A percentile compares a stretch with the other conserved stretches of the same genome.
These are phyloP conservation scores for Scaptodrosophila latifasciaeformis DNA, from an alignment of 2,888 invertebrate genomes.

Conservation along the genomic window DNA sequence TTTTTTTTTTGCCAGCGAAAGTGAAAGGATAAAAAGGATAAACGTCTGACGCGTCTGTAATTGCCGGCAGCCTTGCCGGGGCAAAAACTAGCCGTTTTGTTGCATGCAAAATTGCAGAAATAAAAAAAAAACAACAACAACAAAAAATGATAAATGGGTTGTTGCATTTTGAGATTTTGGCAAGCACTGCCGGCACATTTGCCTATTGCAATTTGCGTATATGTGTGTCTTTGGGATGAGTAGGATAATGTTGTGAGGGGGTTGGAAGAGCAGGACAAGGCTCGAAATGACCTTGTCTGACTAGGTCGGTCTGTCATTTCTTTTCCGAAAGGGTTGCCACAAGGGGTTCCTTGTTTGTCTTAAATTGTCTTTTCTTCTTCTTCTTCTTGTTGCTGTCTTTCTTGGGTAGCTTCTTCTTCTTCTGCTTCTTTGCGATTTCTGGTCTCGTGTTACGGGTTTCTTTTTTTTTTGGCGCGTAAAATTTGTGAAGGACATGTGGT, in stretches of 20 bases:
- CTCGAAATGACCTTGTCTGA: slow-evolving; percentile 3
- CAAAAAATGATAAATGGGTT: slow-evolving; percentile 56
- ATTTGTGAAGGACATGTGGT: slow-evolving; percentile 19
- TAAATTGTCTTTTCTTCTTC: background rate
- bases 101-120: slow-evolving; percentile 59
- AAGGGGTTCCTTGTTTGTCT: slow-evolving; percentile 1
- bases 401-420: slow-evolving; percentile 49
- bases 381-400: slow-evolving; percentile 23
- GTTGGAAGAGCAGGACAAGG: background rate
- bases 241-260: no score
- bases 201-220: slow-evolving; percentile 58
- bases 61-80: slow-evolving; percentile 23
- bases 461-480: slow-evolving; percentile 64
- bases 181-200: no score
- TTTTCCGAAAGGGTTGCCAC: slow-evolving; percentile 28
- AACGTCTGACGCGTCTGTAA: slow-evolving; percentile 28
- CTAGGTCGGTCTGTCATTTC: background rate
- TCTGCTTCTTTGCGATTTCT: slow-evolving; percentile 12
- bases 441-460: slow-evolving; percentile 3
- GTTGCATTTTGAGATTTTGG: no score
- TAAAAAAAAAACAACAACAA: slow-evolving; percentile 20
- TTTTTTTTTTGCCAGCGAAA: slow-evolving; percentile 63
- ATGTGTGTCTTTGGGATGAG: slow-evolving; percentile 19
- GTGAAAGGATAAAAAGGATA: slow-evolving; percentile 64
- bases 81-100: slow-evolving; percentile 39